Base-by-base conservation (phyloP, 2,888 invertebrate species). In the Acleris holmiana region DNA sequence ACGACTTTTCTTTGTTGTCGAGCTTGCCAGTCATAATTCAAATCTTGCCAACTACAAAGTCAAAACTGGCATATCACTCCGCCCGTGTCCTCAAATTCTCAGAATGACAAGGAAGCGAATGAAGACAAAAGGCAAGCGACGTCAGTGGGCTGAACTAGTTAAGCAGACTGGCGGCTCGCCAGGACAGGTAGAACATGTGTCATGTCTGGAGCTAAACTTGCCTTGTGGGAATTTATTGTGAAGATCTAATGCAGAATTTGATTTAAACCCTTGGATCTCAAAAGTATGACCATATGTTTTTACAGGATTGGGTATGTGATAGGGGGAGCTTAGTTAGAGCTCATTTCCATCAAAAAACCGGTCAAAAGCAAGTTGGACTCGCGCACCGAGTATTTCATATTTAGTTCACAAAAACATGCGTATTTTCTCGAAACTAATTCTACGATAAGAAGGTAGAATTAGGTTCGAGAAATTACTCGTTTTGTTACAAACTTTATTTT, bases 81-180 rank as follows among this genome's bases (percentile, higher is more conserved):
- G 41, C 58, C 19, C 41, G 7, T 62, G 56, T 41, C 58, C 51
- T n/a, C 51, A 54, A 59, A 65, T 46, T 60, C 59, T 48, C 49
- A n/a, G 54, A 50, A 50, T 44, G 18, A 55, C 55, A 47, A 49
- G 65, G 29, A 23, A 54, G 47, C 50, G 44, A 55, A 49, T 49
- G 57, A 56, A 63, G 54, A 56, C 63, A 58, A 63, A 65, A 65
- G 59, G 59, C 35, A 60, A 51, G 46, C 49, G 55, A 60, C 44
- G 65, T 55, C 65, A 35, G 48, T 21, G 46, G 5, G 10, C 50
- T 49, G 41, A 60, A 55, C 59, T 65, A 60, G 60, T 65, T 49
- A 60, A 29, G 18, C 53, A 64, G 25, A 4, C 49, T 60, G 65
- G 64, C 64, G 17, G n/a, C 3, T 4, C 29, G 64, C 64, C 64